These are phyloP conservation scores for Lycocerus yunnanus DNA, from an alignment of 2,888 invertebrate species.

Conservation along the genomic window DNA sequence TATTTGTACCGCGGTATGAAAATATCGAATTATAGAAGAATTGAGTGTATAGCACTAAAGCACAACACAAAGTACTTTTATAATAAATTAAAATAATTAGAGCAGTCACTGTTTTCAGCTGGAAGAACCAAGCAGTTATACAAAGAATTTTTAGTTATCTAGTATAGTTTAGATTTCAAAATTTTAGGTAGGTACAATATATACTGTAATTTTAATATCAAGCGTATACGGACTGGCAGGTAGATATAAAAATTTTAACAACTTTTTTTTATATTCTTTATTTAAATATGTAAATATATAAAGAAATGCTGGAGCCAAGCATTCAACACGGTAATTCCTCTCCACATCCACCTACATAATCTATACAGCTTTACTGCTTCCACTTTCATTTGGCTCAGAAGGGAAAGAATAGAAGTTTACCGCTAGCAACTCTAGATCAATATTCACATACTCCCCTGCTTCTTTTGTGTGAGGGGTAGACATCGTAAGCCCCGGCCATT, in stretches of 20 bases:
- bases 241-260: neutral
- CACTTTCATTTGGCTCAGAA: conserved; percentile 35
- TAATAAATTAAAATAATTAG: no score
- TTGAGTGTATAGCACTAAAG: no score
- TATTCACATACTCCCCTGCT: conserved; percentile 50
- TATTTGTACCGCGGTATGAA: no score
- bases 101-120: no score
- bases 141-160: neutral
- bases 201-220: neutral
- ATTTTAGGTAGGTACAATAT: no score
- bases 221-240: neutral
- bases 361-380: conserved; percentile 41
- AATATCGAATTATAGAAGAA: no score
- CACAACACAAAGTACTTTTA: no score
- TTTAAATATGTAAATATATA: neutral
- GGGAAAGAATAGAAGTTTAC: conserved; percentile 51
- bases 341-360: conserved; percentile 42
- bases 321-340: conserved; percentile 26
- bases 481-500: conserved; percentile 32
- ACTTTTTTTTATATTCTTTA: neutral
- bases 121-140: no score
- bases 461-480: conserved; percentile 44
- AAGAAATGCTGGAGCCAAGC: neutral
- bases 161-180: no score
- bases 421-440: conserved; percentile 50